Conservation (phyloP, 2,113 vertebrate species). For the Chlorodrepanis virens region DNA sequence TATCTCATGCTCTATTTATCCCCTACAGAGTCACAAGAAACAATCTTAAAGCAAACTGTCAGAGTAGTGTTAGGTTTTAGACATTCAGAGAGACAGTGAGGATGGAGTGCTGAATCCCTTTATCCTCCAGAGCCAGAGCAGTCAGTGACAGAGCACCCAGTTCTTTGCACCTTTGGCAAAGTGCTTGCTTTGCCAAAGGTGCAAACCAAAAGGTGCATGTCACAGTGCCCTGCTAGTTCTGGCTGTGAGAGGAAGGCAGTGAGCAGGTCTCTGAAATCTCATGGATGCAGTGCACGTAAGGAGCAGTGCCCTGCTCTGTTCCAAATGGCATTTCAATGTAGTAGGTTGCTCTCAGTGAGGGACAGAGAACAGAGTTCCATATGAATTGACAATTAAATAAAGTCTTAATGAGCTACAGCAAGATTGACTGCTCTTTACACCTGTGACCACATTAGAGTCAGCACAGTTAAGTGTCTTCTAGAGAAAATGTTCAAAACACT, state of each 20-base stretch:
- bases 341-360: neutral
- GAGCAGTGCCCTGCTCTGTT: neutral
- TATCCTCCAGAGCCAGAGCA: neutral
- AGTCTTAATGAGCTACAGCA: neutral
- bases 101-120: neutral
- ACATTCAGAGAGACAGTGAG: neutral
- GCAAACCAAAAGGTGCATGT: neutral
- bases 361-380: neutral
- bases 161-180: too few species aligned
- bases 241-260: neutral
- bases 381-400: neutral
- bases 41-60: neutral
- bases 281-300: fast-evolving
- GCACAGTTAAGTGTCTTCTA: neutral
- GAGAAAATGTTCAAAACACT: neutral
- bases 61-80: neutral
- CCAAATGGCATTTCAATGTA: neutral
- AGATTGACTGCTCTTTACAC: neutral
- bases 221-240: neutral
- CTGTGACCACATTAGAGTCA: neutral
- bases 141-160: neutral
- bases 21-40: neutral
- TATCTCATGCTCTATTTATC: neutral
- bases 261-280: neutral
- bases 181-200: neutral